Conservation (phyloP, 2,113 vertebrate genomes). For the Abramis brama region DNA sequence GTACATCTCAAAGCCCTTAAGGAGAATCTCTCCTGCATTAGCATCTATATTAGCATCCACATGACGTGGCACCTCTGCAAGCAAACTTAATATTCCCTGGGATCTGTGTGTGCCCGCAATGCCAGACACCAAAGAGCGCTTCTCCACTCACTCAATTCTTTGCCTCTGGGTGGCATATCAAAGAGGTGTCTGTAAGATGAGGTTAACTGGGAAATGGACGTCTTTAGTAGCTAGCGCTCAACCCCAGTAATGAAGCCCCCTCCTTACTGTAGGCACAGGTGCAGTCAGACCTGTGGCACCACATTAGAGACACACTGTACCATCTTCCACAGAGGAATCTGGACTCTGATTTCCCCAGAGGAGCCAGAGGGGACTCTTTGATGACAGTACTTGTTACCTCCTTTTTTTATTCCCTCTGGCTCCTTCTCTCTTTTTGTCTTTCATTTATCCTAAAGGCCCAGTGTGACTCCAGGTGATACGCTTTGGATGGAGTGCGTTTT, state of each 20-base stretch:
- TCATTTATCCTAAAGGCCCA: slow-evolving; percentile 38
- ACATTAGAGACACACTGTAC: slow-evolving; percentile 53
- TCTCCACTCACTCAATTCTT: slow-evolving; percentile 14
- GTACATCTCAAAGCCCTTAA: slow-evolving; percentile 15
- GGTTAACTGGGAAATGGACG: slow-evolving; percentile 45
- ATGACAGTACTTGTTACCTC: slow-evolving; percentile 39
- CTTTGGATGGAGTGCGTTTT: slow-evolving; percentile 40
- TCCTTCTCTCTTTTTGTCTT: slow-evolving; percentile 30
- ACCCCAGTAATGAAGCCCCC: slow-evolving; percentile 26
- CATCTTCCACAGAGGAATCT: slow-evolving; percentile 31
- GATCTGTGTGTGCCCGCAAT: not conserved
- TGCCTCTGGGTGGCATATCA: slow-evolving; percentile 47
- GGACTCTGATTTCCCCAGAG: slow-evolving; percentile 54
- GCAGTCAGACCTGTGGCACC: slow-evolving; percentile 44
- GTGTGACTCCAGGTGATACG: slow-evolving; percentile 51
- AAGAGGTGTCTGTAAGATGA: slow-evolving; percentile 42
- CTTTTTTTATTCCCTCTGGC: slow-evolving; percentile 36
- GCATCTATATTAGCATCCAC: slow-evolving; percentile 56
- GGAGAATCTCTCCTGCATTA: slow-evolving; percentile 46
- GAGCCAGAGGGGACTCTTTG: slow-evolving; percentile 43
- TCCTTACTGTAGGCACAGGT: slow-evolving; percentile 29
- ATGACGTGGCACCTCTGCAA: slow-evolving; percentile 26
- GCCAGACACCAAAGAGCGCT: slow-evolving; percentile 27
- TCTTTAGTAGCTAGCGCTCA: slow-evolving; percentile 33
- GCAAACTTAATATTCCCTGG: slow-evolving; percentile 27